Evolutionary conservation across 2,113 vertebrate species (phyloP), one percentile per base, ranked within the genome.

Genomic region (Nanorana parkeri): DNA sequence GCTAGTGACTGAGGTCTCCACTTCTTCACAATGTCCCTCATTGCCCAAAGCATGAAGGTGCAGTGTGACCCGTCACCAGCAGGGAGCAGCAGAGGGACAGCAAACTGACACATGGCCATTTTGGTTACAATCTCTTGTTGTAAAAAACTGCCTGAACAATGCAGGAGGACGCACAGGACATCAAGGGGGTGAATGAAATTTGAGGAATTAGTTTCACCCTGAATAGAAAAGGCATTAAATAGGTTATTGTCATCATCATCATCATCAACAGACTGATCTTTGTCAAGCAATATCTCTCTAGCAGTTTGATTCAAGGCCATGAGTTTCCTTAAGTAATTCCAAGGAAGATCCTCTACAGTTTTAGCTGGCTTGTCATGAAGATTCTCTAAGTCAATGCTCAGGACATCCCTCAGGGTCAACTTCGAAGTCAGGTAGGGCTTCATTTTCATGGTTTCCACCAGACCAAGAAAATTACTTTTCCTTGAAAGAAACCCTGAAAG

Each of bases 61-160:
- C 87, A 87, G 8, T 85, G 85, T 77, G 89, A 85, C 66, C 87
- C 89, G 72, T 91, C 84, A 17, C 86, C 58, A 52, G 90, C 88
- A 41, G 94, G 95, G 64, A 95, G 88, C 3, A 95, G 85, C 20
- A 96, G 85, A 28, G 94, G 95, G 16, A 96, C 87, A 21, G 94
- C 93, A 88, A 96, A 94, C 84, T 86, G 90, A 64, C 93, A 94
- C 2, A 88, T 87, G 72, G 90, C 90, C 93, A 95, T 94, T 72
- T 85, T 92, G 7, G 81, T 80, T 52, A 92, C 23, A 51, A 94
- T 84, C 72, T 93, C 89, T 36, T 92, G 88, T 13, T 89, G 94
- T 81, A 95, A 86, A 71, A 94, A 93, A 29, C 83, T 84, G 71
- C 93, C 91, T 16, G 95, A 85, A 64, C 92, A 93, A 78, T 93